phyloP scores from a whole-genome alignment of 1,140 invertebrate species.

The Gonioctena quinquepunctata region DNA sequence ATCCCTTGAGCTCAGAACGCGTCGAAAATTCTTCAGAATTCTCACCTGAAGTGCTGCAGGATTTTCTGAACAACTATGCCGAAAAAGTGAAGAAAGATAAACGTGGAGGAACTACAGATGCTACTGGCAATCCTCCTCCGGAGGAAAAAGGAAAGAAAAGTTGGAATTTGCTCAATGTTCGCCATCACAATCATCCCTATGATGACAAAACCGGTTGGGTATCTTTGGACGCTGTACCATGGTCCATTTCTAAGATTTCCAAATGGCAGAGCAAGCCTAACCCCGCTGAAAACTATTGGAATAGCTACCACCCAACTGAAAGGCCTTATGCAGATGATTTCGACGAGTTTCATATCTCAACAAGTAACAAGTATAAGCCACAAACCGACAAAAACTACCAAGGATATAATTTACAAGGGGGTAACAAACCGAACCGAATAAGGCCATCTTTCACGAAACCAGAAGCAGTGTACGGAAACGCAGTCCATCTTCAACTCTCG shows the following conservation, averaged over 20 bases:
- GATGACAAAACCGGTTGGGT: slow-evolving; percentile 77
- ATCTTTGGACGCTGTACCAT: slow-evolving; percentile 74
- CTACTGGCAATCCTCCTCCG: slow-evolving; percentile 55
- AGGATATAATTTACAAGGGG: neutral
- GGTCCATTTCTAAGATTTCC: slow-evolving; percentile 78
- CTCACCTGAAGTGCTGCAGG: slow-evolving; percentile 59
- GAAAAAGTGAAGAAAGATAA: slow-evolving; percentile 60
- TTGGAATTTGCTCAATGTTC: slow-evolving; percentile 59
- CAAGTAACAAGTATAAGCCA: neutral
- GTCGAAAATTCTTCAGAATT: slow-evolving; percentile 45
- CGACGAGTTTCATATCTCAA: neutral
- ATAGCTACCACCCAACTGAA: slow-evolving; percentile 9
- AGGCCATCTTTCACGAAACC: neutral
- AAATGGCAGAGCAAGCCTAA: slow-evolving; percentile 68
- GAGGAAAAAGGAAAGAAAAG: slow-evolving; percentile 54
- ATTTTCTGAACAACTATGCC: slow-evolving; percentile 63
- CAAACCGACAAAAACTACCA: neutral
- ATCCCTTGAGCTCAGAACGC: neutral
- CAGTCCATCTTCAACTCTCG: neutral
- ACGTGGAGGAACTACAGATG: slow-evolving; percentile 56
- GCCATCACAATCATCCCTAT: slow-evolving; percentile 63
- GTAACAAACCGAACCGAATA: neutral
- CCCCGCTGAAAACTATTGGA: slow-evolving; percentile 33
- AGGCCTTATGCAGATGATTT: neutral
- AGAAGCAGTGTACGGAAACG: neutral